Evolutionary conservation across 64 coral and sea anemone species (phyloP).

Genomic region (Hydrozoanthus tunicans): DNA sequence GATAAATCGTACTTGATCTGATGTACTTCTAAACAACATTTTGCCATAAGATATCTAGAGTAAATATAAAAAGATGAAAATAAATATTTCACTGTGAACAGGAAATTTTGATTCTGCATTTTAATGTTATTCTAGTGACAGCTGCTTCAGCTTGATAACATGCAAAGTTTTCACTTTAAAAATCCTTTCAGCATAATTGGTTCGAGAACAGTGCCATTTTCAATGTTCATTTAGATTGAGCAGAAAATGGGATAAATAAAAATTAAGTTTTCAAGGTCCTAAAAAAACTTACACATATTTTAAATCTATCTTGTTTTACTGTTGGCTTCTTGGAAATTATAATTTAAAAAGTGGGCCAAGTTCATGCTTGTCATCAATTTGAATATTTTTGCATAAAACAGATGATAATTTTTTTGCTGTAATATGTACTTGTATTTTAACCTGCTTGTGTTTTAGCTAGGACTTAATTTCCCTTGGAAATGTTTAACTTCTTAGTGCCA

Average conservation of each 20-base stretch:
- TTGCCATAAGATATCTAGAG: conserved; percentile 14
- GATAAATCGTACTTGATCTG: neutral
- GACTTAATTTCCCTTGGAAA: neutral
- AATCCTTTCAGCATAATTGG: neutral
- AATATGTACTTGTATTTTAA: neutral
- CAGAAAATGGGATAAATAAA: neutral
- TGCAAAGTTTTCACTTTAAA: conserved; percentile 20
- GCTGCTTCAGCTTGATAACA: conserved; percentile 51
- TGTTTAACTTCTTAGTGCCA: neutral
- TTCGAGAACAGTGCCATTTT: too few species aligned
- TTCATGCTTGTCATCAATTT: conserved; percentile 29
- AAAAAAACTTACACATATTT: neutral
- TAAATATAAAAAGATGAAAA: conserved; percentile 33
- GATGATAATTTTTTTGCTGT: conserved; percentile 20
- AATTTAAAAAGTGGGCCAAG: conserved; percentile 22
- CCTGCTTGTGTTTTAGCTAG: neutral
- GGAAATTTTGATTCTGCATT: conserved; percentile 55
- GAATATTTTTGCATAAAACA: conserved; percentile 61
- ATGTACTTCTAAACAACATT: neutral
- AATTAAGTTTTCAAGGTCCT: neutral
- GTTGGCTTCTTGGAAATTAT: neutral
- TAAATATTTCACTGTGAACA: conserved; percentile 42
- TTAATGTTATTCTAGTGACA: conserved; percentile 41
- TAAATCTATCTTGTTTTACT: neutral
- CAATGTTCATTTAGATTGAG: too few species aligned